Evolutionary conservation across 2,888 invertebrate species (phyloP).

Genomic region (Tenthredo scrophulariae): DNA sequence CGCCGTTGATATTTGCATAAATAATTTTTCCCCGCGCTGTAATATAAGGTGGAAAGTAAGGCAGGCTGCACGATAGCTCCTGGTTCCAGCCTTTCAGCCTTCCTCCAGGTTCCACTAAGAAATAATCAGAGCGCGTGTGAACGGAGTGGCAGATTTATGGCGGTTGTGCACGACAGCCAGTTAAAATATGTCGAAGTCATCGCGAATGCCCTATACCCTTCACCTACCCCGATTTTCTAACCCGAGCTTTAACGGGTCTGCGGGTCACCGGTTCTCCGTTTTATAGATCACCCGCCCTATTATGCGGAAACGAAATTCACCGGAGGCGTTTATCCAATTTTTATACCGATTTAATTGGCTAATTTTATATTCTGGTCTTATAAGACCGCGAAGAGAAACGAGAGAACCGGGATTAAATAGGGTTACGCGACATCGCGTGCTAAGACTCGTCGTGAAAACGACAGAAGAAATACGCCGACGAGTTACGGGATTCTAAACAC

Average conservation of each 20-base stretch:
- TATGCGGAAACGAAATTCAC: conserved; percentile 20
- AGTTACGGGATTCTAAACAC: conserved; percentile 65
- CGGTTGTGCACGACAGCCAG: conserved; percentile 71
- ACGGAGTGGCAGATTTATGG: conserved; percentile 74
- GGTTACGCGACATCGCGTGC: conserved; percentile 41
- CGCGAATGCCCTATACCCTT: conserved; percentile 30
- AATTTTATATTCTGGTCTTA: conserved; percentile 31
- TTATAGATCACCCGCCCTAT: conserved; percentile 30
- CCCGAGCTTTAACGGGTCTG: background rate
- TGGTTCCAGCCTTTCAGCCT: background rate
- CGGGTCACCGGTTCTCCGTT: conserved; percentile 5
- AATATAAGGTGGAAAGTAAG: conserved; percentile 2
- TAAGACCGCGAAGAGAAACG: background rate
- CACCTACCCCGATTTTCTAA: background rate
- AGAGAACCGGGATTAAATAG: background rate
- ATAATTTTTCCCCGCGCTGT: conserved; percentile 66
- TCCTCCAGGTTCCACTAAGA: conserved; percentile 68
- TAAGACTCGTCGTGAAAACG: conserved; percentile 62
- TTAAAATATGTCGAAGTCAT: conserved; percentile 56
- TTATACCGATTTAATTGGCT: conserved; percentile 35
- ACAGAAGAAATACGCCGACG: conserved; percentile 63
- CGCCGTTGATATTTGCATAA: conserved; percentile 63
- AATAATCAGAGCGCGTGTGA: conserved; percentile 70
- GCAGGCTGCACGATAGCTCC: conserved; percentile 27
- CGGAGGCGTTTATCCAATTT: conserved; percentile 38